Conservation (phyloP, 1,140 invertebrate species). For the Paralvinella palmiformis region DNA sequence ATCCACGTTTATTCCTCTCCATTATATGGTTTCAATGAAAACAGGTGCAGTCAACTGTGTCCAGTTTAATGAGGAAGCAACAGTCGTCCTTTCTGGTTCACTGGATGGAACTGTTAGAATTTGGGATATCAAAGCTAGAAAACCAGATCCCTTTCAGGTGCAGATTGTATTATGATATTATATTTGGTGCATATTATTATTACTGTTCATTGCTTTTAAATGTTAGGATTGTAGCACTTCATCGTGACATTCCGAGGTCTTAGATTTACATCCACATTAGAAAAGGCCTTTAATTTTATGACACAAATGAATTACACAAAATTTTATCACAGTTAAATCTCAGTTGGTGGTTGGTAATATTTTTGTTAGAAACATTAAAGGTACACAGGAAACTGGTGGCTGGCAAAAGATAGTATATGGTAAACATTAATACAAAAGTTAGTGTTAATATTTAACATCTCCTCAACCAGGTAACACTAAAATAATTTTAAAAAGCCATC, state of each 20-base stretch:
- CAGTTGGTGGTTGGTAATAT: too few relatives aligned
- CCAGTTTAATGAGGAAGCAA: slow-evolving; percentile 89
- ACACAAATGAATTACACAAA: too few relatives aligned
- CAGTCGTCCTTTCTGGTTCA: slow-evolving; percentile 81
- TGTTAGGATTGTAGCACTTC: background rate
- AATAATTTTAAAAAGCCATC: too few relatives aligned
- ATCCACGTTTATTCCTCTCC: background rate
- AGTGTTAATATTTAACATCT: too few relatives aligned
- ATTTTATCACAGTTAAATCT: too few relatives aligned
- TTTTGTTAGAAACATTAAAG: too few relatives aligned
- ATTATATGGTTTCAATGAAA: background rate
- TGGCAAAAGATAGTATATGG: too few relatives aligned
- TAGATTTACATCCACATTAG: background rate
- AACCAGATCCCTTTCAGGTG: slow-evolving; percentile 63
- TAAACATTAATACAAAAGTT: too few relatives aligned
- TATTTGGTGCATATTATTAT: background rate
- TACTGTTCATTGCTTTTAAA: background rate
- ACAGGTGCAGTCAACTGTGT: slow-evolving; percentile 75
- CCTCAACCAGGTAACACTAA: too few relatives aligned
- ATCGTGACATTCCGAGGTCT: background rate
- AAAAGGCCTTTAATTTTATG: background rate
- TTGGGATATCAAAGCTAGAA: slow-evolving; percentile 76
- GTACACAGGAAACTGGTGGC: too few relatives aligned
- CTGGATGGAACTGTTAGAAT: slow-evolving; percentile 81
- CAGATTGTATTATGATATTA: background rate